These are phyloP conservation scores for Danio albolineatus DNA, from an alignment of 2,797 vertebrate genomes.

Conservation along the genomic window DNA sequence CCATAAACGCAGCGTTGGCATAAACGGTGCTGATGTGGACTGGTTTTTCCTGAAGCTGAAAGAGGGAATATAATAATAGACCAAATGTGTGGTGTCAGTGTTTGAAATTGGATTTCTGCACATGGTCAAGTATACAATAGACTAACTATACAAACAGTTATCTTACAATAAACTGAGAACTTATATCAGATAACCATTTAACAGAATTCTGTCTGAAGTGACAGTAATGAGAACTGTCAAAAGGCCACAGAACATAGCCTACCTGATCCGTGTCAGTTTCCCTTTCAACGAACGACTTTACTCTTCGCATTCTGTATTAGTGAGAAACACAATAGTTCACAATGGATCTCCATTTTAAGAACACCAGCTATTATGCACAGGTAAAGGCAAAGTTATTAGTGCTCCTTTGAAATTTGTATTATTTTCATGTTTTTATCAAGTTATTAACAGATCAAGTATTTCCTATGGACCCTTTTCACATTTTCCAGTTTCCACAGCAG, in stretches of 20 bases:
- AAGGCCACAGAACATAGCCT: neutral
- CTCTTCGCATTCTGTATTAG: neutral
- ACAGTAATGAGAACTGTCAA: neutral
- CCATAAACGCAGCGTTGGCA: neutral
- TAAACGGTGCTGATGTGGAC: neutral
- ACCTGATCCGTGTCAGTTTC: constrained; percentile 28
- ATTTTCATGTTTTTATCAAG: no score
- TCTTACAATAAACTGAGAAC: neutral
- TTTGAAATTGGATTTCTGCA: neutral
- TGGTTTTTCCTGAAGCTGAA: constrained; percentile 20
- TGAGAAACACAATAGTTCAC: neutral
- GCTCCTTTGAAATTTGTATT: no score
- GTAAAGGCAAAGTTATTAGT: no score
- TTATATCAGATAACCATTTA: no score
- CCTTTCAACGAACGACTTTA: neutral
- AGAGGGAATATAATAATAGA: neutral
- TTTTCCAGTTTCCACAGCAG: no score
- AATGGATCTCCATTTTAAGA: neutral
- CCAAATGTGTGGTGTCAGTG: neutral
- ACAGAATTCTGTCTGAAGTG: neutral
- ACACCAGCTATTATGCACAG: neutral
- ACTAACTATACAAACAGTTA: no score
- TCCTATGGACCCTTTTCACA: no score
- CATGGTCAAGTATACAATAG: neutral
- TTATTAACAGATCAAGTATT: no score